phyloP scores from a whole-genome alignment of 2,797 vertebrate species.

The Sarcoramphus papa region DNA sequence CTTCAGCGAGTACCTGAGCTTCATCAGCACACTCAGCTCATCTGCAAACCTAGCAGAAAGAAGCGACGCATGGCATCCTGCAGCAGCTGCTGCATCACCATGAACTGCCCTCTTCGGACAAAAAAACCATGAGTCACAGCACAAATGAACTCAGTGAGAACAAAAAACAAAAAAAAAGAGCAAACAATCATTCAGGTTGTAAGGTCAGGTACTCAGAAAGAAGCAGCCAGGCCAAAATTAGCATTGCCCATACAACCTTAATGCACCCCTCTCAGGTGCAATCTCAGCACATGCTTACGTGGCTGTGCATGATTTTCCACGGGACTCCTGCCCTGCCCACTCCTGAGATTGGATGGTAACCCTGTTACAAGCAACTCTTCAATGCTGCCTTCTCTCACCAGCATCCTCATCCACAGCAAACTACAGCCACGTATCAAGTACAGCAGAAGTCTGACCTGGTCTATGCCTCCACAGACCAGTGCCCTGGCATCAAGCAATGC shows the following conservation, averaged over 20 bases:
- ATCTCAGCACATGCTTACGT: background rate
- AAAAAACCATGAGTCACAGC: rapidly evolving
- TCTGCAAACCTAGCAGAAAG: slow-evolving; percentile 76
- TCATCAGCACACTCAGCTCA: slow-evolving; percentile 84
- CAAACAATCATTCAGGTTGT: background rate
- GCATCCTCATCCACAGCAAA: background rate
- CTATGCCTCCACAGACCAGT: background rate
- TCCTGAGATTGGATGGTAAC: background rate
- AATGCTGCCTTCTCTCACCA: background rate
- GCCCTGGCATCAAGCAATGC: background rate
- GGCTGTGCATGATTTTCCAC: background rate
- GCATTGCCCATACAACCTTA: background rate
- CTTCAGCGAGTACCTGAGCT: slow-evolving; percentile 74
- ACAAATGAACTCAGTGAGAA: rapidly evolving
- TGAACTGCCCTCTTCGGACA: rapidly evolving
- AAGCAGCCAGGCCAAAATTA: background rate
- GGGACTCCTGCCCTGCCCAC: background rate
- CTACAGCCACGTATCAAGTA: background rate
- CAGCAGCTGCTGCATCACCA: background rate
- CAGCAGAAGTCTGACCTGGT: background rate
- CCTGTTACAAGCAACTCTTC: background rate
- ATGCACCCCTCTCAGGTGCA: too few species aligned
- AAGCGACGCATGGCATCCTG: rapidly evolving
- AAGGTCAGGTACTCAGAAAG: background rate
- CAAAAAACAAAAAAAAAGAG: background rate